A percentile compares a stretch with the other conserved stretches of the same genome.
Conservation (phyloP, 64 coral and sea anemone genomes). For the Pocillopora verrucosa region DNA sequence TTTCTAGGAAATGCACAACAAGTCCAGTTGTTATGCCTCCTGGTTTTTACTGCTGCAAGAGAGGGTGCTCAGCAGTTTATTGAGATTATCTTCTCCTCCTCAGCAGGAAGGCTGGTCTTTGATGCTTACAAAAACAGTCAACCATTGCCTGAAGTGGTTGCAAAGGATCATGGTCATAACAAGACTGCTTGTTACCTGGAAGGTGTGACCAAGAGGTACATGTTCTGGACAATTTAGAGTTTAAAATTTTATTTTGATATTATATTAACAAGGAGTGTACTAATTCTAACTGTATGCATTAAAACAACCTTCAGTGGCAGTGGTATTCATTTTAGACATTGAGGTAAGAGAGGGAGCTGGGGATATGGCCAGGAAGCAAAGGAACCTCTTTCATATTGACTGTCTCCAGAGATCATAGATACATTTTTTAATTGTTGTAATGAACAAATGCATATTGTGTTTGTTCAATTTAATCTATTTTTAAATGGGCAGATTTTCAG, state of each 20-base stretch:
- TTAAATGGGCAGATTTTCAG: background rate
- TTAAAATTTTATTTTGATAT: no score
- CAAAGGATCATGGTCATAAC: background rate
- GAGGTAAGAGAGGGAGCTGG: no score
- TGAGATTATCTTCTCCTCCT: background rate
- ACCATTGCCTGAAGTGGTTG: background rate
- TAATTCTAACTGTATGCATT: no score
- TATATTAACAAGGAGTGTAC: no score
- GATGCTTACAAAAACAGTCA: background rate
- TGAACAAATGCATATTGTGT: no score
- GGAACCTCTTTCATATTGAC: no score
- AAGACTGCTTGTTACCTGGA: conserved; percentile 1
- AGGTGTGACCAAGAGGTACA: background rate
- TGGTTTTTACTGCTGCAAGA: background rate
- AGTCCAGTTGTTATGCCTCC: background rate
- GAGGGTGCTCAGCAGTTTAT: conserved; percentile 1
- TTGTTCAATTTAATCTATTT: background rate
- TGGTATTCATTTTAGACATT: no score
- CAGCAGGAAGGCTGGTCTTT: background rate
- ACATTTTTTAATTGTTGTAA: no score
- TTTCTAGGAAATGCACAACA: background rate
- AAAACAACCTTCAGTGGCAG: no score
- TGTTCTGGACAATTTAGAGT: background rate
- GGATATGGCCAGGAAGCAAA: no score
- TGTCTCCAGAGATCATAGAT: no score